Evolutionary conservation across 1,140 invertebrate genomes (phyloP), one percentile per base, ranked within the genome.

Genomic region (Fopius arisanus): DNA sequence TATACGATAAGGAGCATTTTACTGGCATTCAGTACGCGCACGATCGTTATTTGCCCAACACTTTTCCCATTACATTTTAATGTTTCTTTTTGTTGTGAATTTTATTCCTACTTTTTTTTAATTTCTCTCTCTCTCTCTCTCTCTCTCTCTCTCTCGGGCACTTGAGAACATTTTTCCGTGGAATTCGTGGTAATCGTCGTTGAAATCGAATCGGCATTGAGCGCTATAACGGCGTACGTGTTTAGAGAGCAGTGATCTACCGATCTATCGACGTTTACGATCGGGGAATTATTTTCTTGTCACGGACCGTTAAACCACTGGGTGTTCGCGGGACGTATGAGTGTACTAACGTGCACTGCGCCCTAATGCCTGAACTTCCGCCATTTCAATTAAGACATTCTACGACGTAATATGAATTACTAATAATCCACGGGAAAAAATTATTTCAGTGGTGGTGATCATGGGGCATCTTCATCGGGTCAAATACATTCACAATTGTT

Each of bases 331-430:
- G 43, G 43, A 65, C 41, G 54, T 9, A 65, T 63, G 31, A 19
- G 54, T 37, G 7, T 66, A 48, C 40, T 28, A 37, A n/a, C 59
- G 14, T 40, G 23, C 48, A 28, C 54, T 73, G 37, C 54, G 3
- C 54, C 51, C 66, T 72, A 75, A 70, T 73, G 33, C 28, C 37
- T 73, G 43, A 75, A 75, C 70, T 75, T 73, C 74, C 70, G 66
- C 26, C 33, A 67, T 72, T 75, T 72, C 70, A 75, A 75, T 75
- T 75, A 75, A 75, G 70, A 72, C 70, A 73, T 75, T 72, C 65
- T 72, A 66, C 54, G 54, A 59, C 21, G 54, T 28, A 14, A 59
- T 7, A 23, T 12, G 43, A 48, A 48, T 48, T 48, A 19, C 1
- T 7, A 19, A 48, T 48, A n/a, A n/a, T n/a, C n/a, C n/a, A n/a